Conservation (phyloP, 2,113 vertebrate species). For the Ceuthmochares aereus region DNA sequence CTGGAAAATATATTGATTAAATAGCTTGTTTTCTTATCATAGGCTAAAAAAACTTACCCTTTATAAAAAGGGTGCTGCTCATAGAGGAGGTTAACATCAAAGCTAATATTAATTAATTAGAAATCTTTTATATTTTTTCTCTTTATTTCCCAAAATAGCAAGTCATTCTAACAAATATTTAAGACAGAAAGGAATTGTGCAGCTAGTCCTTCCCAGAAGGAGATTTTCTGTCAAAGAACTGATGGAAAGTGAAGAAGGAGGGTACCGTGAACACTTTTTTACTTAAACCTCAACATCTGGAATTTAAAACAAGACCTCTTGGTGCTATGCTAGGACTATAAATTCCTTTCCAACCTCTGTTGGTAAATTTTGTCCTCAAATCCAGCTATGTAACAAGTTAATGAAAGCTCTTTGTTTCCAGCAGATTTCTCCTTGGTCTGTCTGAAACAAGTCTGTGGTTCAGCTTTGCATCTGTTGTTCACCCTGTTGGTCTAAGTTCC, state of each 20-base stretch:
- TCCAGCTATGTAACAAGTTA: not conserved
- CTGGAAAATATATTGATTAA: constrained; percentile 64
- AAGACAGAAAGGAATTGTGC: not conserved
- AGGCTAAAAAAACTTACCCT: not conserved
- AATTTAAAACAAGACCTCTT: not conserved
- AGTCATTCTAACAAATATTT: not conserved
- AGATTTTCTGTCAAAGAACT: not conserved
- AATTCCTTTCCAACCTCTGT: not conserved
- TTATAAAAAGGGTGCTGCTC: not conserved
- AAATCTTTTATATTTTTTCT: not conserved
- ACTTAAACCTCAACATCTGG: not conserved
- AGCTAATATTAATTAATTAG: not conserved
- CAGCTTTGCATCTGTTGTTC: not conserved
- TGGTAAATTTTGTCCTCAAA: not conserved
- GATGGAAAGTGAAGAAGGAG: not conserved
- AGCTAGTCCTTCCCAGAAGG: not conserved
- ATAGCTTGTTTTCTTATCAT: constrained; percentile 39
- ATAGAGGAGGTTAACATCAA: not conserved
- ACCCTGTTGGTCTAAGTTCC: rapidly evolving
- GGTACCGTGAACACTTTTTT: not conserved
- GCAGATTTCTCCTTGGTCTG: not conserved
- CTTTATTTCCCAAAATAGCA: not conserved
- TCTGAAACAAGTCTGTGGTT: not conserved
- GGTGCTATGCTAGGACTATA: not conserved
- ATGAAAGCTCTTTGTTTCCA: not conserved